Evolutionary conservation across 92 coral and sea anemone genomes (phyloP).

Genomic region (Chrysogorgia sp.): DNA sequence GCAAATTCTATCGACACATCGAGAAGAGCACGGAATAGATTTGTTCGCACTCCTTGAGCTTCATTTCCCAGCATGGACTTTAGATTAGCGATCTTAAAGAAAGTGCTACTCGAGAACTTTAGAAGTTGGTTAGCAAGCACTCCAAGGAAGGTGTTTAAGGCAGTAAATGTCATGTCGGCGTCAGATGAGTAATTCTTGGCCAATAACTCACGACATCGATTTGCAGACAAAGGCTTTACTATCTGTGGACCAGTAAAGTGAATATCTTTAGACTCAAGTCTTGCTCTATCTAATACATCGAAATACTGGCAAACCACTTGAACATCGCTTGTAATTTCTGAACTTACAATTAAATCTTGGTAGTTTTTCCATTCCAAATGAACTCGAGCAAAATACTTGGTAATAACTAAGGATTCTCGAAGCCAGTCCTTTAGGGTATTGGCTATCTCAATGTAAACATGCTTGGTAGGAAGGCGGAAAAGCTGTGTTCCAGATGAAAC

Average conservation of each 20-base stretch:
- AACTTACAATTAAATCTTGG: constrained; percentile 65
- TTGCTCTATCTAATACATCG: constrained; percentile 66
- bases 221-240: constrained; percentile 55
- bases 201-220: constrained; percentile 66
- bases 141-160: constrained; percentile 71
- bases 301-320: constrained; percentile 97
- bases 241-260: constrained; percentile 58
- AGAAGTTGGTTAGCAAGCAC: constrained; percentile 94
- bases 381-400: constrained; percentile 79
- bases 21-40: constrained; percentile 81
- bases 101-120: constrained; percentile 84
- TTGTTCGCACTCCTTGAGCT: constrained; percentile 74
- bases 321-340: constrained; percentile 78
- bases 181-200: constrained; percentile 69
- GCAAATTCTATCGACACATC: constrained; percentile 92
- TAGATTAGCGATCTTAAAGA: constrained; percentile 70
- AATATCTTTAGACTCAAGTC: constrained; percentile 70
- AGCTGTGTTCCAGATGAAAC: constrained; percentile 77
- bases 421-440: constrained; percentile 85
- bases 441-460: constrained; percentile 83
- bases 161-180: constrained; percentile 74
- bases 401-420: constrained; percentile 76
- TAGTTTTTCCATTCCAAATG: constrained; percentile 63
- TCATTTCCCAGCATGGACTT: constrained; percentile 65
- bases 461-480: constrained; percentile 74